These are phyloP conservation scores for Megalops cyprinoides DNA, from an alignment of 2,797 vertebrate genomes.

Conservation along the genomic window DNA sequence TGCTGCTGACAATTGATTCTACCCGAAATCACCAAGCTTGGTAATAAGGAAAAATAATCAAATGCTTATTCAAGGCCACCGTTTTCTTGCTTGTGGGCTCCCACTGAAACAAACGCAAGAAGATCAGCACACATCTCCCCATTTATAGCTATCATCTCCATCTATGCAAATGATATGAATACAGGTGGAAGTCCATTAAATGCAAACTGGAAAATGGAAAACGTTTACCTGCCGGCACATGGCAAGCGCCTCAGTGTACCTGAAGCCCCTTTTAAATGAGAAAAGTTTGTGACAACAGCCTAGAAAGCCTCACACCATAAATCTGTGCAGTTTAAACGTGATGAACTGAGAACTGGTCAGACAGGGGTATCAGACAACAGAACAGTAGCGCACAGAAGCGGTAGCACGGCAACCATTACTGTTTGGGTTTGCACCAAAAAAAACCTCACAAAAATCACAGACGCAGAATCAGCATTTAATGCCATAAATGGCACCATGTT, in stretches of 20 bases:
- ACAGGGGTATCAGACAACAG: not conserved
- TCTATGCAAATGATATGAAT: not conserved
- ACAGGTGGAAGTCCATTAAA: not conserved
- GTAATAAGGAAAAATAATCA: too few species aligned
- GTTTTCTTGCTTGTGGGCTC: not conserved
- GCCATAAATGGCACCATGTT: not conserved
- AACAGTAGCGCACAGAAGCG: not conserved
- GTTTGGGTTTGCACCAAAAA: not conserved
- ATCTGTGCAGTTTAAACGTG: not conserved
- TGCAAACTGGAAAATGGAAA: not conserved
- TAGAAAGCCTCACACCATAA: constrained; percentile 5
- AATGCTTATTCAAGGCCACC: too few species aligned
- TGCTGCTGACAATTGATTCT: too few species aligned
- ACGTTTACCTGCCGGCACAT: not conserved
- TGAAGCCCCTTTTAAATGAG: not conserved
- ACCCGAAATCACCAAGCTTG: too few species aligned
- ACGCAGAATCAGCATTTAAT: too few species aligned
- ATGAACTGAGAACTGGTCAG: not conserved
- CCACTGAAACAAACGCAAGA: not conserved
- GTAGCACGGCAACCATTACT: not conserved
- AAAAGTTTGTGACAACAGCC: not conserved
- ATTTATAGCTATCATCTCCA: not conserved
- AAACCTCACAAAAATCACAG: constrained; percentile 6
- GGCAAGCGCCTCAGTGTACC: not conserved
- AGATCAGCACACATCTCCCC: not conserved